These are phyloP conservation scores for Tachysurus vachellii DNA, from an alignment of 2,113 vertebrate genomes.

Conservation along the genomic window DNA sequence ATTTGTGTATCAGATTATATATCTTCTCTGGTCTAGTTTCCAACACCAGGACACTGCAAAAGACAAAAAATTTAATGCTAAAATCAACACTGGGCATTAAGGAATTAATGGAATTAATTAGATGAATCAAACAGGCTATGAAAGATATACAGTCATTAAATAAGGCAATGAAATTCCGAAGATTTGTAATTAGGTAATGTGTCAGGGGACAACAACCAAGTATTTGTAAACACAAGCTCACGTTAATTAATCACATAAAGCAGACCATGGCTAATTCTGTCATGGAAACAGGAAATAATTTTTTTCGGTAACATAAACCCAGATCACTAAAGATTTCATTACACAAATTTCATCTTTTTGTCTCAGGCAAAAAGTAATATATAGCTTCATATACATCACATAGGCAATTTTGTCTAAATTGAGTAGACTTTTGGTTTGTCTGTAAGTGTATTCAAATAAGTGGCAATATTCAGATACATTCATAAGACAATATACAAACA, in stretches of 20 bases:
- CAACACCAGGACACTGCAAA: constrained; percentile 40
- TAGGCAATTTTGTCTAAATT: neutral
- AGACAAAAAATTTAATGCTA: neutral
- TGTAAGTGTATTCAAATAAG: neutral
- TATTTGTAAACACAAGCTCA: constrained; percentile 31
- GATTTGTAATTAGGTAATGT: constrained; percentile 23
- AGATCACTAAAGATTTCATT: neutral
- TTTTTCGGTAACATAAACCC: constrained; percentile 16
- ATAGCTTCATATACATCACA: neutral
- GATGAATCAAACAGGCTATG: constrained; percentile 13
- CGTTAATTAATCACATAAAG: constrained; percentile 33
- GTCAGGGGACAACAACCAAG: constrained; percentile 24
- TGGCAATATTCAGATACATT: neutral
- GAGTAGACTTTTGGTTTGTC: neutral
- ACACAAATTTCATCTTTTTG: neutral
- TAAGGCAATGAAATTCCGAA: constrained; percentile 20
- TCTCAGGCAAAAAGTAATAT: neutral
- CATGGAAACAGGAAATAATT: constrained; percentile 28
- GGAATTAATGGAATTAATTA: constrained; percentile 15
- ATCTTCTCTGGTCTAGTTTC: constrained; percentile 1
- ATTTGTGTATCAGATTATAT: constrained; percentile 10
- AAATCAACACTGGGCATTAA: neutral
- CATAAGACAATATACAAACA: neutral
- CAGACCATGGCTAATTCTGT: constrained; percentile 14
- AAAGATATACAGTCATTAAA: constrained; percentile 8